Evolutionary conservation across 2,113 vertebrate genomes (phyloP), one percentile per base, ranked within the genome.

Genomic region (Trochalopteron elliotii): DNA sequence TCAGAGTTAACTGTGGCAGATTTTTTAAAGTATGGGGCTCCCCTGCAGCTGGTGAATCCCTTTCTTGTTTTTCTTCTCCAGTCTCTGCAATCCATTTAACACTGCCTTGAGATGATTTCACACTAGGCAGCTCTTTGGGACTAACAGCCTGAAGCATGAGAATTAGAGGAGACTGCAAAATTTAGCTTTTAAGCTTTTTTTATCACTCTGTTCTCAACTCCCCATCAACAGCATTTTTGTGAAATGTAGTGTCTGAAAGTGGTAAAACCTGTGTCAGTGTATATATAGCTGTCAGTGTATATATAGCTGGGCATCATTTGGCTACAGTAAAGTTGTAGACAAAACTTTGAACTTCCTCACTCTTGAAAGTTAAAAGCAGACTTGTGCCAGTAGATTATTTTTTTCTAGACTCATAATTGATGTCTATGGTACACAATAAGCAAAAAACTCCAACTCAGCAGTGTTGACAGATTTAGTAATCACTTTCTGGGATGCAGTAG

Each of bases 141-240:
- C 78, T 92, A 79, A 87, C 63, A 95, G 50, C 47, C 65, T 50
- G 85, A 87, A 93, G 37, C 65, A 78, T 76, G 68, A 84, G 82
- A 95, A 85, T 74, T 74, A 77, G 64, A 55, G 49, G 53, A 83
- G 75, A 83, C 27, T 69, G 61, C 44, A 95, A 95, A 91, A 91
- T 68, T 72, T 68, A 94, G 79, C 84, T 91, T 94, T 77, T 59
- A 93, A 80, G 75, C 67, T 83, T 91, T 89, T 89, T 75, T 79
- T 93, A 47, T 37, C 45, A 60, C 37, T 83, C 18, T 47, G 11
- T 94, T 45, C 59, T 82, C 75, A 86, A 37, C 63, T 91, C 24
- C 30, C 68, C 59, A 83, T 87, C 80, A 92, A 57, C 74, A 83
- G 63, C 30, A 25, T 60, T 93, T 84, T 92, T 80, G 70, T 89